Conservation (phyloP, 2,797 vertebrate genomes). For the Alectoris magna region DNA sequence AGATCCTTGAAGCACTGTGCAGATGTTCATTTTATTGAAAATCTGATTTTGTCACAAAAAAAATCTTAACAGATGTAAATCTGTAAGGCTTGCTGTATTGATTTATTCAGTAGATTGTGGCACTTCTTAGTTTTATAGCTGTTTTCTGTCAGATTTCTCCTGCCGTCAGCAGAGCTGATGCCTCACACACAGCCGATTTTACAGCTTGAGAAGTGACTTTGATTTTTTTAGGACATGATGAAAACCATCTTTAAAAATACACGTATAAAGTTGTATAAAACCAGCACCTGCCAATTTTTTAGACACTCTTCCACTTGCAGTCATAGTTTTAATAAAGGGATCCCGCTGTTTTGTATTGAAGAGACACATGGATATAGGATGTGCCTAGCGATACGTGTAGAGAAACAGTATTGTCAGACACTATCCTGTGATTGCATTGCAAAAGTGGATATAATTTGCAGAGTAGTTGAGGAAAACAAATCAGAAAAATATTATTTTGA, state of each 20-base stretch:
- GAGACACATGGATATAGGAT: neutral
- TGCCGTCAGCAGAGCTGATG: neutral
- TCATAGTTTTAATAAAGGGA: neutral
- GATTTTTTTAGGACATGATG: neutral
- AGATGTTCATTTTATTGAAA: neutral
- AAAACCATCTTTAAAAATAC: neutral
- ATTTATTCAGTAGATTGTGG: neutral
- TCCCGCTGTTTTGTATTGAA: neutral
- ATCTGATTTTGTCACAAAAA: neutral
- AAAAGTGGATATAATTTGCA: constrained; percentile 55
- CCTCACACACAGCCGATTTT: neutral
- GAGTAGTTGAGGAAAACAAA: constrained; percentile 66
- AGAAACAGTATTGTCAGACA: neutral
- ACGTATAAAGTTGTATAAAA: neutral
- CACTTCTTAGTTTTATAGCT: neutral
- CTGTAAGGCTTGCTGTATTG: neutral
- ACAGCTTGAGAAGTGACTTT: neutral
- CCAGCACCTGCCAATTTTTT: rapidly evolving
- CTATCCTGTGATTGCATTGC: constrained; percentile 20
- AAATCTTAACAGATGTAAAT: neutral
- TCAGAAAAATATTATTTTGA: constrained; percentile 60
- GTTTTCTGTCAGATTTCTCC: neutral
- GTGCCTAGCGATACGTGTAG: neutral
- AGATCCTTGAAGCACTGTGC: neutral
- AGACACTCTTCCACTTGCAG: neutral